Evolutionary conservation across 1,140 invertebrate genomes (phyloP), one percentile per base, ranked within the genome.

Genomic region (Micrasema minimum): DNA sequence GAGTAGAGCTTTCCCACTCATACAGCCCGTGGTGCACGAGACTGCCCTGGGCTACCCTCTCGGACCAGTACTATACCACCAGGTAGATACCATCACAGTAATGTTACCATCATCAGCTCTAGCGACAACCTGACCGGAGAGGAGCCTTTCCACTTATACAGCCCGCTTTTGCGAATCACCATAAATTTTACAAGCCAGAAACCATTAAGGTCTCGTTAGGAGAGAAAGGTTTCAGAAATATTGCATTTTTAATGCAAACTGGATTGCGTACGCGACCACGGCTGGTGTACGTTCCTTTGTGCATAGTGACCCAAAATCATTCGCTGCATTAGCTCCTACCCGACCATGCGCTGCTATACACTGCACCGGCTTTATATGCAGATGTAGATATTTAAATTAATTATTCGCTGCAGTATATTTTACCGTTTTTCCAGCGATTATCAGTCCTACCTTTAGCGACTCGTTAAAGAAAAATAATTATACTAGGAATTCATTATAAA

Each of bases 1-100:
- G 6, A 91, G 90, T 67, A 87, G 90, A 50, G 90, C 90, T 0
- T 90, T 87, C 79, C 90, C 90, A 0, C 87, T 91, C 35, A 88
- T 91, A 67, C 90, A 91, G 75, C 90, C 90, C 9, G 87, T 90
- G 0, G 76, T 90, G 26, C 88, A 90, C 37, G 83, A 86, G 64
- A 85, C 83, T 0, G 80, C 87, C 2, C 77, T 88, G 65, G 85
- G 86, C 10, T 88, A 87, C 71, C 83, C 87, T 23, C 75, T 85
- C 67, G 74, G 79, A 72, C 43, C 74, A 18, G 80, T 75, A 68
- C 80, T 80, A 11, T 85, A 82, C 65, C 79, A 82, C 57, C 78
- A 78, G 51, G 79, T 75, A 69, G 38, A n/a, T n/a, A n/a, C n/a
- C n/a, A n/a, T 18, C 18, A 2, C 45, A 2, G 7, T 14, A 46